A percentile compares a stretch with the other conserved stretches of the same genome.
phyloP scores from a whole-genome alignment of 2,797 vertebrate genomes.

The Danio choprae region DNA sequence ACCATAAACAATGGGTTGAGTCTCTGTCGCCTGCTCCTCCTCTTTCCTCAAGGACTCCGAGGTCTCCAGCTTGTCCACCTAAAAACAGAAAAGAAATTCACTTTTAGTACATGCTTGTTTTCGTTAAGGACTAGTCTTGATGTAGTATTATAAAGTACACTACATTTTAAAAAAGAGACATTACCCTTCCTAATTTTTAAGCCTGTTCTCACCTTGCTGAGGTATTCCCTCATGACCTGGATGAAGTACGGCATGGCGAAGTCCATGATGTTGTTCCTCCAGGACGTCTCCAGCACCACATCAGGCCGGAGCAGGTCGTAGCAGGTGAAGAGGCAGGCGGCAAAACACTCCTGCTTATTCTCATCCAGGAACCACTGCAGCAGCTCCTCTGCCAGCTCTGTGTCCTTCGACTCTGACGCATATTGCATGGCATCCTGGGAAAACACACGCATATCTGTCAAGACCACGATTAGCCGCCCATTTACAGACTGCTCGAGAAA shows the following conservation, averaged over 20 bases:
- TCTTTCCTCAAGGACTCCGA: slow-evolving; percentile 98
- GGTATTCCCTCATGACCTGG: slow-evolving; percentile 99
- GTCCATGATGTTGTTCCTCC: slow-evolving; percentile 99
- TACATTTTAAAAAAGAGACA: too few species aligned
- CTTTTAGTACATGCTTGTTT: background rate
- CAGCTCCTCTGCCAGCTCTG: slow-evolving; percentile 89
- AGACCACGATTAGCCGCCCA: background rate
- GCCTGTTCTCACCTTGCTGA: slow-evolving; percentile 87
- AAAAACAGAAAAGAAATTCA: slow-evolving; percentile 28
- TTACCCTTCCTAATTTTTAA: background rate
- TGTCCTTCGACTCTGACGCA: slow-evolving; percentile 80
- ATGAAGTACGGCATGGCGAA: slow-evolving; percentile 99
- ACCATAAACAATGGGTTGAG: slow-evolving; percentile 99
- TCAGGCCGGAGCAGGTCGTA: slow-evolving; percentile 97
- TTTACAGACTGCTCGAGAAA: background rate
- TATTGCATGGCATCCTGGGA: slow-evolving; percentile 81
- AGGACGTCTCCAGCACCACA: slow-evolving; percentile 96
- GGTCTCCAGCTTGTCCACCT: slow-evolving; percentile 98
- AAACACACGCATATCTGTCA: background rate
- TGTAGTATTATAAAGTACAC: too few species aligned
- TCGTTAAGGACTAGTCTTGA: background rate
- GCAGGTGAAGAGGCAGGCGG: slow-evolving; percentile 97
- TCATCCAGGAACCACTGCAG: slow-evolving; percentile 91
- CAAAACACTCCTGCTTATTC: slow-evolving; percentile 93
- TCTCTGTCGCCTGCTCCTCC: slow-evolving; percentile 98